A percentile compares a stretch with the other conserved stretches of the same genome.
phyloP scores from a whole-genome alignment of 1,140 invertebrate genomes.

The Danaus melanippus region DNA sequence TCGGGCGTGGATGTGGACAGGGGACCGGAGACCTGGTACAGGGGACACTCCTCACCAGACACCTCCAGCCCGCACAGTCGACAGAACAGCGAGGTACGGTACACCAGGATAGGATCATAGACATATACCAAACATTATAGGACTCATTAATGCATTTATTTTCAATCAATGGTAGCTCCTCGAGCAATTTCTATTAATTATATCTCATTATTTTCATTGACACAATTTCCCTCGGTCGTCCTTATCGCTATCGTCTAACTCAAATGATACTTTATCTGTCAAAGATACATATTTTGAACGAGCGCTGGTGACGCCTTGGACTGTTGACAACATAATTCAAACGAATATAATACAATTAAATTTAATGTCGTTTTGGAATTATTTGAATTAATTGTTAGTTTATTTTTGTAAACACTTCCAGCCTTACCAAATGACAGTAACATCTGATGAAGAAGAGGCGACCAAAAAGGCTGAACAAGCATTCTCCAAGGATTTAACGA shows the following conservation, averaged over 20 bases:
- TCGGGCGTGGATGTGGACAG: slow-evolving; percentile 83
- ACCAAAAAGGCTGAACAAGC: slow-evolving; percentile 71
- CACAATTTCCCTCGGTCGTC: no score
- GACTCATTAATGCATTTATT: neutral
- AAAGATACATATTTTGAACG: no score
- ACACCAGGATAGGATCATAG: neutral
- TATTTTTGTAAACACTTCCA: slow-evolving; percentile 28
- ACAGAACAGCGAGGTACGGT: slow-evolving; percentile 80
- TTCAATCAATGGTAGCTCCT: neutral
- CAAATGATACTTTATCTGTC: no score
- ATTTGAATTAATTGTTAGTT: no score
- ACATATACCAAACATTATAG: neutral
- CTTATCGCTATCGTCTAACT: no score
- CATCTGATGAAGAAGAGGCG: slow-evolving; percentile 82
- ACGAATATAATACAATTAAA: no score
- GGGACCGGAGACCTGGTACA: slow-evolving; percentile 75
- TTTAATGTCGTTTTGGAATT: no score
- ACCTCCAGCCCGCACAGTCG: slow-evolving; percentile 81
- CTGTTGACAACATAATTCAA: no score
- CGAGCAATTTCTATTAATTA: no score
- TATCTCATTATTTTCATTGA: no score
- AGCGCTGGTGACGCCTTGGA: no score
- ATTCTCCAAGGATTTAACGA: slow-evolving; percentile 46
- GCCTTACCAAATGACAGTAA: slow-evolving; percentile 75
- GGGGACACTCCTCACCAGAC: slow-evolving; percentile 74